These are phyloP conservation scores for Chiridota heheva DNA, from an alignment of 35 echinoderm and acorn worm species.

Conservation along the genomic window DNA sequence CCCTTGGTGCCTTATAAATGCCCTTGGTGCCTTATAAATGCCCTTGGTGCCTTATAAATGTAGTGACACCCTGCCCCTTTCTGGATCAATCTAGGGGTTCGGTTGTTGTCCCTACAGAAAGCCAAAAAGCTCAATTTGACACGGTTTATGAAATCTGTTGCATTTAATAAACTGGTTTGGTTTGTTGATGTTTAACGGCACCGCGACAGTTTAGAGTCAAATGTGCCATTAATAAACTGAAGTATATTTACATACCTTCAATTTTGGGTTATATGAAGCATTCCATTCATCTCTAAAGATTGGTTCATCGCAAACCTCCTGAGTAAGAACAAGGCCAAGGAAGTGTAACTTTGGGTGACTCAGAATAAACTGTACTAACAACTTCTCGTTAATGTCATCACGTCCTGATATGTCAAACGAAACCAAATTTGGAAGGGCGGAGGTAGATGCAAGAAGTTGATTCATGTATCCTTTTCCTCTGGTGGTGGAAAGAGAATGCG, in stretches of 20 bases:
- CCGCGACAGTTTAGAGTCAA: no score
- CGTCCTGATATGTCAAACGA: slow-evolving; percentile 88
- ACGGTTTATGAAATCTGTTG: no score
- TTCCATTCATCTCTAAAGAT: slow-evolving; percentile 68
- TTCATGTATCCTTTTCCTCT: slow-evolving; percentile 54
- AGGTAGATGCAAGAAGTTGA: slow-evolving; percentile 30
- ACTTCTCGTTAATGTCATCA: slow-evolving; percentile 69
- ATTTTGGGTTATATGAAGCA: slow-evolving; percentile 47
- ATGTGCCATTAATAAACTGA: no score
- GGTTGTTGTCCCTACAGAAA: no score
- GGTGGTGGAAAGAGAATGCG: slow-evolving; percentile 26
- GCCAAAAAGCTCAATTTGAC: no score
- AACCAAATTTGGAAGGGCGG: slow-evolving; percentile 63
- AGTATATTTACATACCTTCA: slow-evolving; percentile 82
- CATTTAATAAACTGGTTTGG: no score
- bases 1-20: no score
- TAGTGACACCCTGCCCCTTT: no score
- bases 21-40: no score
- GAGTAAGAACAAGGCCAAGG: slow-evolving; percentile 76
- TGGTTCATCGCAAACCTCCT: slow-evolving; percentile 78
- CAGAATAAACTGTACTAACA: slow-evolving; percentile 60
- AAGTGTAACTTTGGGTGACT: slow-evolving; percentile 64
- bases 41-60: no score
- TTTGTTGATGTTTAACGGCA: no score
- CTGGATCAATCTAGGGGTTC: no score